A percentile compares a stretch with the other conserved stretches of the same genome.
These are phyloP conservation scores for Pemphigus obesinymphae DNA, from an alignment of 1,140 invertebrate species.

Conservation along the genomic window DNA sequence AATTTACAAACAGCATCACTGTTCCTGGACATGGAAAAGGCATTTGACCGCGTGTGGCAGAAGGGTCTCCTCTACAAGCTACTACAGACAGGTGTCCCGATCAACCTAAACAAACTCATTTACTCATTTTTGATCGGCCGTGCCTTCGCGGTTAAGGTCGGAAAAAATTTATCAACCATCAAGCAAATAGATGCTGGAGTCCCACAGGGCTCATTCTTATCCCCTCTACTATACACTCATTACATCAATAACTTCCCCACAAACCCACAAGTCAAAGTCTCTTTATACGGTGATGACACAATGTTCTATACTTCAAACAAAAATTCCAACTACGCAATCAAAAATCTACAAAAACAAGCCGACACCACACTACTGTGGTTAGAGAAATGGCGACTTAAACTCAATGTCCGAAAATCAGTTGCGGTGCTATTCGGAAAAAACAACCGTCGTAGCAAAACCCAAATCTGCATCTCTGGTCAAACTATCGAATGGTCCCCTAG, in stretches of 20 bases:
- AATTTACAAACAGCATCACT: conserved; percentile 37
- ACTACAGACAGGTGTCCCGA: not conserved
- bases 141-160: not conserved
- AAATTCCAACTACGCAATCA: not conserved
- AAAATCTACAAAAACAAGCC: not conserved
- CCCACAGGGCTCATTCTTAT: conserved; percentile 2
- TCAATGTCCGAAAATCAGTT: not conserved
- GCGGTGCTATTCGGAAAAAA: not conserved
- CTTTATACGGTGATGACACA: not conserved
- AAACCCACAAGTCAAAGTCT: too few relatives aligned
- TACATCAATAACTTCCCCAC: not conserved
- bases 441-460: not conserved
- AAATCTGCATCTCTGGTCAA: not conserved
- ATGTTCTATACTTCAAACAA: not conserved
- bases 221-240: not conserved
- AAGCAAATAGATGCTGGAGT: not conserved
- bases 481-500: not conserved
- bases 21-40: too few relatives aligned
- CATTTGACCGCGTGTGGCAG: too few relatives aligned
- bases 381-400: not conserved
- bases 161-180: not conserved
- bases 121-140: not conserved
- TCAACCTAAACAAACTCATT: not conserved
- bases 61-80: conserved; percentile 43
- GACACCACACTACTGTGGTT: not conserved